Conservation (phyloP, 2,113 vertebrate species). For the Ailurus styani region DNA sequence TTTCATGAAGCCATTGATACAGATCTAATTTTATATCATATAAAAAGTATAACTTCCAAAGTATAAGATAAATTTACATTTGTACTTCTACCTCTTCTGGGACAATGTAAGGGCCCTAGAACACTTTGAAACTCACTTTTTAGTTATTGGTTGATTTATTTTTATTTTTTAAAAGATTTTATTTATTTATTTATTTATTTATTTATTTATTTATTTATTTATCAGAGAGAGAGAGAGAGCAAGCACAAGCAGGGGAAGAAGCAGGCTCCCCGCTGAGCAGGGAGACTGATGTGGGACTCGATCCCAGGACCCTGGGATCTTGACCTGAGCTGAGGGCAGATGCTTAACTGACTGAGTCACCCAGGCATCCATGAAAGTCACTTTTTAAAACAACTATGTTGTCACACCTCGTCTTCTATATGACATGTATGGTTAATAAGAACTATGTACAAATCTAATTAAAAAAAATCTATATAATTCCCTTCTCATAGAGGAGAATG, state of each 20-base stretch:
- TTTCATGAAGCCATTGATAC: background rate
- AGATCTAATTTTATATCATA: background rate
- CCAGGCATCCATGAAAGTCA: background rate
- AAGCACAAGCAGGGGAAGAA: too few species aligned
- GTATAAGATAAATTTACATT: background rate
- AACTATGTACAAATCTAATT: background rate
- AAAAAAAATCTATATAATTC: background rate
- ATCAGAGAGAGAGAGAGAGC: too few species aligned
- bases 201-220: too few species aligned
- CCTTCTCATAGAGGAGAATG: background rate
- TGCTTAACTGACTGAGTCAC: too few species aligned
- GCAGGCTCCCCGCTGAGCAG: too few species aligned
- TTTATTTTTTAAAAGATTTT: too few species aligned
- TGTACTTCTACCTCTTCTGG: background rate
- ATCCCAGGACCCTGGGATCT: too few species aligned
- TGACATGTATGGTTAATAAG: background rate
- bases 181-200: too few species aligned
- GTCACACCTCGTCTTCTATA: background rate
- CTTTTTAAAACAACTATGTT: background rate
- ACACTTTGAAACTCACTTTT: background rate
- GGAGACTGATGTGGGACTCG: too few species aligned
- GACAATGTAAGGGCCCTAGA: background rate
- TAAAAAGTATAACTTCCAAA: background rate
- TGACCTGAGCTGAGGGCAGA: too few species aligned
- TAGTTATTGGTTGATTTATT: background rate